These are phyloP conservation scores for Aurelia aurita DNA, from an alignment of 30 jellyfish, hydroid and myxozoan species.

Conservation along the genomic window DNA sequence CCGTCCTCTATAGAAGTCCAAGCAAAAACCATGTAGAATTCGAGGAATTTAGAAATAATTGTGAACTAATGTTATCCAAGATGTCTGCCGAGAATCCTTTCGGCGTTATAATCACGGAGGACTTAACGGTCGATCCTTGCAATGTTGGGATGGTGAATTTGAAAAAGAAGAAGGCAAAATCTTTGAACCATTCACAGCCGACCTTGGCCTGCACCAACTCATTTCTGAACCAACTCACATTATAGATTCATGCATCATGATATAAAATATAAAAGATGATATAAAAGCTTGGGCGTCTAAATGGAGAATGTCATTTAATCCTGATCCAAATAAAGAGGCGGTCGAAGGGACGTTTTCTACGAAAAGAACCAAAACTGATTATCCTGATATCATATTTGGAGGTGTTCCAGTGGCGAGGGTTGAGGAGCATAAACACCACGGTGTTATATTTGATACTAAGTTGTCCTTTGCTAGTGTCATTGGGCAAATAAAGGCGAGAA, in stretches of 20 bases:
- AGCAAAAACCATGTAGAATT: conserved; percentile 47
- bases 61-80: conserved; percentile 46
- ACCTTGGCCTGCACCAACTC: conserved; percentile 36
- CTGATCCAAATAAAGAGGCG: conserved; percentile 71
- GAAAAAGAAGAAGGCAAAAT: conserved; percentile 48
- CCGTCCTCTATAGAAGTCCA: conserved; percentile 53
- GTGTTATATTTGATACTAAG: conserved; percentile 62
- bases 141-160: conserved; percentile 49
- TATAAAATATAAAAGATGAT: not conserved
- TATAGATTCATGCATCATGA: not conserved
- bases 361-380: conserved; percentile 28
- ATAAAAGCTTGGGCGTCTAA: conserved; percentile 5
- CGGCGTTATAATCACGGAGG: conserved; percentile 44
- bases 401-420: conserved; percentile 41
- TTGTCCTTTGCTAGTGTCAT: conserved; percentile 10
- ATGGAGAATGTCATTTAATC: conserved; percentile 50
- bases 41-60: conserved; percentile 21
- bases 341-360: conserved; percentile 58
- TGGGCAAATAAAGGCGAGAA: conserved; percentile 52
- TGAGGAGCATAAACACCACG: conserved; percentile 57
- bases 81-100: conserved; percentile 52
- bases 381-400: conserved; percentile 26
- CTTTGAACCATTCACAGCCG: conserved; percentile 50
- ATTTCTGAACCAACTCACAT: conserved; percentile 37
- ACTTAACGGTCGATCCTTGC: conserved; percentile 54